Evolutionary conservation across 2,888 invertebrate genomes (phyloP).

Genomic region (Meliscaeva auricollis): DNA sequence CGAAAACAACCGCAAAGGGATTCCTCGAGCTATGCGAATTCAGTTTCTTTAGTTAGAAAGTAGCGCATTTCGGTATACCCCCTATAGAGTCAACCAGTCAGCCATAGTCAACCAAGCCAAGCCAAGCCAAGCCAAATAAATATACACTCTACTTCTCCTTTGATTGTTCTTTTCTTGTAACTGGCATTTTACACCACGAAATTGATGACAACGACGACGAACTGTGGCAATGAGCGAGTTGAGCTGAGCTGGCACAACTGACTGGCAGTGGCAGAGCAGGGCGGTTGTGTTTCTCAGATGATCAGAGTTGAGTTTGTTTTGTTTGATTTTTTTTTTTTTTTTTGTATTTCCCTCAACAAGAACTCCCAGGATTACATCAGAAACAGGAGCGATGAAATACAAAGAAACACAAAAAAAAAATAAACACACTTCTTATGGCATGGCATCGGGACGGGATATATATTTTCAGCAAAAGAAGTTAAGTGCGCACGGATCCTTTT

Average conservation of each 20-base stretch:
- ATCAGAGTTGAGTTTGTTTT: conserved; percentile 56
- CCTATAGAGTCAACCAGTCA: background rate
- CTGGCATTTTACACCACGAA: conserved; percentile 51
- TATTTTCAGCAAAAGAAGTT: conserved; percentile 7
- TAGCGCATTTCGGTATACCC: background rate
- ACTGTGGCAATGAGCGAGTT: background rate
- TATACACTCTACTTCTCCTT: background rate
- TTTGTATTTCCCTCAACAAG: background rate
- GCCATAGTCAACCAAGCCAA: no score
- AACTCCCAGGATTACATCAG: conserved; percentile 55
- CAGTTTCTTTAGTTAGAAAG: conserved; percentile 45
- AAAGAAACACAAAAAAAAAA: conserved; percentile 2
- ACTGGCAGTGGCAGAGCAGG: conserved; percentile 11
- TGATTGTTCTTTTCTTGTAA: conserved; percentile 63
- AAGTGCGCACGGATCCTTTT: conserved; percentile 48
- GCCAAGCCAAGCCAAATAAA: background rate
- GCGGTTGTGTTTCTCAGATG: conserved; percentile 50
- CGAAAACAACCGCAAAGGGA: conserved; percentile 74
- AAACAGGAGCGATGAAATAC: conserved; percentile 49
- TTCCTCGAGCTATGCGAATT: conserved; percentile 52
- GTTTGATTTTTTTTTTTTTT: conserved; percentile 16
- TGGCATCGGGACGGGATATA: background rate
- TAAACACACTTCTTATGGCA: conserved; percentile 12
- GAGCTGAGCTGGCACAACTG: background rate
- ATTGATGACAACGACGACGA: background rate